These are phyloP conservation scores for Nothobranchius furzeri DNA, from an alignment of 2,113 vertebrate species.

Conservation along the genomic window DNA sequence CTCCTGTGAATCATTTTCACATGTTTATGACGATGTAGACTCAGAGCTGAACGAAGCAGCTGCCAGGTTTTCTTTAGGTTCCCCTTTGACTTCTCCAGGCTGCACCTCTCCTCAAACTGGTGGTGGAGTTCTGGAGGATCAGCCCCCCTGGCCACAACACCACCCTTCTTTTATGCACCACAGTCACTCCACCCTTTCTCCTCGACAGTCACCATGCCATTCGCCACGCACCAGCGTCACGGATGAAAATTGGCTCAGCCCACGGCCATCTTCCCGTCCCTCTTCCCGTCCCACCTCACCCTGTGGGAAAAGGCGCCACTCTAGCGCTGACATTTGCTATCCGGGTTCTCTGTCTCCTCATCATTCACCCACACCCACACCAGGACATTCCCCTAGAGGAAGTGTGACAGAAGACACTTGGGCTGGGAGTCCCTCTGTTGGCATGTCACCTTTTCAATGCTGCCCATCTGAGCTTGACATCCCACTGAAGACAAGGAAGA, in stretches of 20 bases:
- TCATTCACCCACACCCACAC: conserved; percentile 93
- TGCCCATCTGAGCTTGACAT: conserved; percentile 92
- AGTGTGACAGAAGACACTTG: conserved; percentile 97
- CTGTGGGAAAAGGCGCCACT: conserved; percentile 96
- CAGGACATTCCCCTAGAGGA: conserved; percentile 92
- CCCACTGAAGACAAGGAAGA: conserved; percentile 96
- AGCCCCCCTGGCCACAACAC: conserved; percentile 81
- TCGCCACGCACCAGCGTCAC: conserved; percentile 97
- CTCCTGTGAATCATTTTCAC: conserved; percentile 96
- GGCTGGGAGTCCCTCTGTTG: conserved; percentile 83
- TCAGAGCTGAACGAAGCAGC: conserved; percentile 97
- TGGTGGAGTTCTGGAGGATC: conserved; percentile 84
- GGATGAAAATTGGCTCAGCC: conserved; percentile 98
- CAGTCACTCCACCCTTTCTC: conserved; percentile 88
- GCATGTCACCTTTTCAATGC: conserved; percentile 91
- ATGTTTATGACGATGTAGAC: conserved; percentile 96
- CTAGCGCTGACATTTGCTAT: conserved; percentile 96
- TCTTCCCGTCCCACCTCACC: conserved; percentile 95
- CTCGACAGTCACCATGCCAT: conserved; percentile 93
- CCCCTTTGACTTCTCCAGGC: conserved; percentile 90
- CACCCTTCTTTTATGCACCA: conserved; percentile 86
- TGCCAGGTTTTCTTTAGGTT: conserved; percentile 91
- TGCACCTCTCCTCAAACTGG: conserved; percentile 88
- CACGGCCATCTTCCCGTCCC: conserved; percentile 90
- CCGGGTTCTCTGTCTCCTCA: conserved; percentile 90